Evolutionary conservation across 2,797 vertebrate genomes (phyloP).

Genomic region (Atherinosoma microstoma): DNA sequence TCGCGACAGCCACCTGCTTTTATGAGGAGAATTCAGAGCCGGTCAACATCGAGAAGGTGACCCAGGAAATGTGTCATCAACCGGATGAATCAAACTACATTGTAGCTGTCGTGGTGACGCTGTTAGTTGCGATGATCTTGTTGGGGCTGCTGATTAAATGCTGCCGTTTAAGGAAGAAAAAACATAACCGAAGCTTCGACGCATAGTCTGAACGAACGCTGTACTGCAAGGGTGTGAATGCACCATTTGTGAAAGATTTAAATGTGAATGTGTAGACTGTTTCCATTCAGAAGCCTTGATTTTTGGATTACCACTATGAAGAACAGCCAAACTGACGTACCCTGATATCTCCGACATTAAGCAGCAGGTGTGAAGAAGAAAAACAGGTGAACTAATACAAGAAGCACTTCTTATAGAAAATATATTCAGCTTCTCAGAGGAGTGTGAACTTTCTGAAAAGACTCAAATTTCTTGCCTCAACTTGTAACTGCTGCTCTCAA

Average conservation of each 20-base stretch:
- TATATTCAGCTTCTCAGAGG: background rate
- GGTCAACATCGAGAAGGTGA: constrained; percentile 82
- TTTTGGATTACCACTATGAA: background rate
- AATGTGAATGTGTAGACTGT: constrained; percentile 30
- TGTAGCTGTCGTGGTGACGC: constrained; percentile 72
- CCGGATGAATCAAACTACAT: constrained; percentile 75
- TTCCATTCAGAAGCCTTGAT: background rate
- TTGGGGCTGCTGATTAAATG: constrained; percentile 71
- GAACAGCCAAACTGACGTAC: background rate
- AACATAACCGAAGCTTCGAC: constrained; percentile 69
- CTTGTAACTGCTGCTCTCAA: constrained; percentile 13
- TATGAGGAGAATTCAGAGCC: constrained; percentile 78
- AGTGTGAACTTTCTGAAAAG: constrained; percentile 23
- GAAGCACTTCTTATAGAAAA: constrained; percentile 1
- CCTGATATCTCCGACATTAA: background rate
- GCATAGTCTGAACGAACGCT: constrained; percentile 63
- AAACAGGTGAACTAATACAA: background rate
- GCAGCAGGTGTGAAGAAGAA: background rate
- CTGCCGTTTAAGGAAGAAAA: constrained; percentile 64
- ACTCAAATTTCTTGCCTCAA: constrained; percentile 5
- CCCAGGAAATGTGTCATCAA: constrained; percentile 86
- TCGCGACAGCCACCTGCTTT: constrained; percentile 85
- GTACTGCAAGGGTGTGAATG: background rate
- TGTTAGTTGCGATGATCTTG: constrained; percentile 66
- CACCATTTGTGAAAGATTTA: constrained; percentile 2